phyloP scores from a whole-genome alignment of 2,113 vertebrate species.

The Dinomys branickii region DNA sequence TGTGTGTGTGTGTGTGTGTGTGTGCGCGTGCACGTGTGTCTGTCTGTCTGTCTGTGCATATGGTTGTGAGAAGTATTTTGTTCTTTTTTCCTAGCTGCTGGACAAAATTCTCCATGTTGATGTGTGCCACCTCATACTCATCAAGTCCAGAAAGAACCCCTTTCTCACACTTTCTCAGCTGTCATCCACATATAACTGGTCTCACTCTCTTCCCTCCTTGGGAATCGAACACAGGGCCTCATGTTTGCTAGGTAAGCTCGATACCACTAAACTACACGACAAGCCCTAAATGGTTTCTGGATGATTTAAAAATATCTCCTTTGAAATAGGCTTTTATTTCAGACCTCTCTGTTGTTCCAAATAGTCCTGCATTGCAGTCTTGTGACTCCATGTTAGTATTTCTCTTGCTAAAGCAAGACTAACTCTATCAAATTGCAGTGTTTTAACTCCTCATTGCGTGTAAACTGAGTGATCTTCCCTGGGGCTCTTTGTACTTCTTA shows the following conservation, averaged over 20 bases:
- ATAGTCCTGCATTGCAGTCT: background rate
- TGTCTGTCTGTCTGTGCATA: accelerated
- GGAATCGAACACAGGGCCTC: background rate
- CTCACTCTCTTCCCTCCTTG: background rate
- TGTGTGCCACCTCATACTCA: background rate
- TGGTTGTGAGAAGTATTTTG: background rate
- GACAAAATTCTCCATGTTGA: background rate
- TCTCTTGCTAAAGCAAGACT: background rate
- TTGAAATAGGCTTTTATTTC: background rate
- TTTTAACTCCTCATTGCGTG: background rate
- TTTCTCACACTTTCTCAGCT: background rate
- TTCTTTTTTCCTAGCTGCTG: background rate
- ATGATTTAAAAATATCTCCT: background rate
- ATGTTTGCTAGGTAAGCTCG: background rate
- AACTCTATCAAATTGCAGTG: background rate
- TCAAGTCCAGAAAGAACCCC: background rate
- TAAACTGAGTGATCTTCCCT: background rate
- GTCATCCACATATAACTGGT: background rate
- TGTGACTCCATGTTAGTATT: background rate
- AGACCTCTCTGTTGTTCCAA: background rate
- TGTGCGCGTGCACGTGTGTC: background rate
- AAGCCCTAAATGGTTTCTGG: background rate
- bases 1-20: background rate
- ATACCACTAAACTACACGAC: background rate
- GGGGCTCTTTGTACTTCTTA: background rate